Conservation (phyloP, 2,797 vertebrate genomes). For the Clarias platycephalus region DNA sequence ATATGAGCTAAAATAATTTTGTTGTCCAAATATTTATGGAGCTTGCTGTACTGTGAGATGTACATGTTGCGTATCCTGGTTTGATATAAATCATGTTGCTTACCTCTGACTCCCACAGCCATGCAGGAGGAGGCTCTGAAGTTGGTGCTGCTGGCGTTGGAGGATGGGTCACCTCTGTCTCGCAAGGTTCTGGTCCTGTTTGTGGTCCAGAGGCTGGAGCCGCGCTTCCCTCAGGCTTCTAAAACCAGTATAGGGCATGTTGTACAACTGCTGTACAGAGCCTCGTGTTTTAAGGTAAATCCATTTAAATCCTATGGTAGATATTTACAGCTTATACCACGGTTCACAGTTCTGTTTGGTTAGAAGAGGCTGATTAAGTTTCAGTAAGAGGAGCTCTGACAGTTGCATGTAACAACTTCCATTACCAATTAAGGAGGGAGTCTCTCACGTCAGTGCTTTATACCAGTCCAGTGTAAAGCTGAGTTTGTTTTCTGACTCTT, state of each 20-base stretch:
- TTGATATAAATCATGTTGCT: not conserved
- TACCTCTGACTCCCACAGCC: constrained; percentile 69
- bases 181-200: constrained; percentile 98
- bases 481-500: not conserved
- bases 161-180: constrained; percentile 96
- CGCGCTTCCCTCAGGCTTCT: constrained; percentile 96
- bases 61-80: no score
- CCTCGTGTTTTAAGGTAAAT: constrained; percentile 96
- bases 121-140: constrained; percentile 99
- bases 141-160: constrained; percentile 92
- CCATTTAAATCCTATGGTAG: not conserved
- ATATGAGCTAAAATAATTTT: not conserved
- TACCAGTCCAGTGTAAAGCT: not conserved
- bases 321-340: not conserved
- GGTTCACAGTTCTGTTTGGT: not conserved
- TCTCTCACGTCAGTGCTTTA: no score
- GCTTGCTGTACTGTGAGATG: no score
- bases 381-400: not conserved
- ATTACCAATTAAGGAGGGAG: no score
- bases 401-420: not conserved
- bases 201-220: constrained; percentile 97
- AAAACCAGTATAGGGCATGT: constrained; percentile 99
- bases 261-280: constrained; percentile 97
- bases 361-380: not conserved
- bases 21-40: not conserved